phyloP scores from a whole-genome alignment of 2,888 invertebrate genomes.

The Rhopalosiphum nymphaeae region DNA sequence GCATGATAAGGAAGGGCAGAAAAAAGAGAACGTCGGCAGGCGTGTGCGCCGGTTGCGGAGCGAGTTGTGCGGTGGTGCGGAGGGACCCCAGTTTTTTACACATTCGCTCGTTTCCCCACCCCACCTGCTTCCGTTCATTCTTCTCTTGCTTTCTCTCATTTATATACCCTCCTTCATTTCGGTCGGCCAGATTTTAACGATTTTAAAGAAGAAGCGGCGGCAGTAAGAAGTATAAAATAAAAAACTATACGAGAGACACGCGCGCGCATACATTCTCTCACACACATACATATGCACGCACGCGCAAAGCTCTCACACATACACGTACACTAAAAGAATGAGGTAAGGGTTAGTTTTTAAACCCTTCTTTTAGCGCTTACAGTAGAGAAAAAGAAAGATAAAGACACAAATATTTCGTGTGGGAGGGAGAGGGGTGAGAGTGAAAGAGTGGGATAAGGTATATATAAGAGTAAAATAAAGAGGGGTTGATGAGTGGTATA shows the following conservation, averaged over 20 bases:
- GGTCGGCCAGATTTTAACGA: slow-evolving; percentile 68
- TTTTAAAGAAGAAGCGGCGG: slow-evolving; percentile 65
- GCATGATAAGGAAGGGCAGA: slow-evolving; percentile 65
- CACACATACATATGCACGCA: slow-evolving; percentile 45
- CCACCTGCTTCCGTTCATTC: slow-evolving; percentile 58
- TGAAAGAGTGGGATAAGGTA: not conserved
- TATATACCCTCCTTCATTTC: slow-evolving; percentile 68
- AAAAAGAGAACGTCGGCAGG: slow-evolving; percentile 53
- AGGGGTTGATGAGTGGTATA: slow-evolving; percentile 43
- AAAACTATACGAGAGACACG: slow-evolving; percentile 22
- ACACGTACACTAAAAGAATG: slow-evolving; percentile 55
- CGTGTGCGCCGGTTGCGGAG: not conserved
- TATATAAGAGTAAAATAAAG: slow-evolving; percentile 36
- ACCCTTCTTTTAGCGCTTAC: slow-evolving; percentile 54
- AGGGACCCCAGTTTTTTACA: slow-evolving; percentile 65
- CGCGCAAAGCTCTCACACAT: slow-evolving; percentile 58
- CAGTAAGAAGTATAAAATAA: slow-evolving; percentile 51
- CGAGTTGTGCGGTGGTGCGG: slow-evolving; percentile 5
- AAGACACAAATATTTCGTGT: slow-evolving; percentile 21
- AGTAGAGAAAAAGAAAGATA: slow-evolving; percentile 53
- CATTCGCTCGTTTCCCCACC: slow-evolving; percentile 37
- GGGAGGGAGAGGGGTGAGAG: not conserved
- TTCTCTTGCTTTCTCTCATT: slow-evolving; percentile 67
- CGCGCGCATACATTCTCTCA: slow-evolving; percentile 57
- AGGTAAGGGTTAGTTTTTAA: slow-evolving; percentile 66